Percentiles rank a stretch among this genome's conserved stretches.
Conservation (phyloP, 2,888 invertebrate genomes). For the Pyralis farinalis region DNA sequence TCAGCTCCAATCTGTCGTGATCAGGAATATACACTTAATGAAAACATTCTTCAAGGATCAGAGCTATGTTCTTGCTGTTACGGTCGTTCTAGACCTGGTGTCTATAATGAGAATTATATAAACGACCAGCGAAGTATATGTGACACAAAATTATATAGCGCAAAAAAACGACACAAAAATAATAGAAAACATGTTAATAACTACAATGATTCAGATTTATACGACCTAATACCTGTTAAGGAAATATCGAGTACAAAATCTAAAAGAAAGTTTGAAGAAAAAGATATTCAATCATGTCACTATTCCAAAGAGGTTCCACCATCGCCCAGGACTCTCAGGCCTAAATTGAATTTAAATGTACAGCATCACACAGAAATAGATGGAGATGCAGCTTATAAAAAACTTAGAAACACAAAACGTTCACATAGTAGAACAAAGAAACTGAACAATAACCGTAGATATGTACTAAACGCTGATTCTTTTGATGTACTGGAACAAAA, state of each 20-base stretch:
- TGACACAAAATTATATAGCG: slow-evolving; percentile 54
- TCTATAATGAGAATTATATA: slow-evolving; percentile 28
- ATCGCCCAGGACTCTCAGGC: slow-evolving; percentile 58
- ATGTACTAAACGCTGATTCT: no score
- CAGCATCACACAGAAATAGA: slow-evolving; percentile 42
- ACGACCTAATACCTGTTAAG: slow-evolving; percentile 66
- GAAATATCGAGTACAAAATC: slow-evolving; percentile 65
- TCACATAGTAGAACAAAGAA: no score
- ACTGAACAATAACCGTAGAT: no score
- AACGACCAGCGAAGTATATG: slow-evolving; percentile 55
- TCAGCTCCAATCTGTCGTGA: slow-evolving; percentile 67
- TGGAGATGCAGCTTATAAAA: slow-evolving; percentile 30
- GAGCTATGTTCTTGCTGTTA: slow-evolving; percentile 56
- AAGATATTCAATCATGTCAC: slow-evolving; percentile 33
- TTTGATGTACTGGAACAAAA: no score
- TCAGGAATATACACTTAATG: slow-evolving; percentile 39
- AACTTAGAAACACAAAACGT: no score
- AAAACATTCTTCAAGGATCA: slow-evolving; percentile 37
- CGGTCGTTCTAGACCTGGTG: slow-evolving; percentile 24
- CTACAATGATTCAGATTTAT: slow-evolving; percentile 54
- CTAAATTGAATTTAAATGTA: slow-evolving; percentile 56
- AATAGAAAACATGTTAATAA: slow-evolving; percentile 29
- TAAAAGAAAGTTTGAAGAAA: slow-evolving; percentile 48
- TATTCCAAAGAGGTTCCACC: slow-evolving; percentile 61
- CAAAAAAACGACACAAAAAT: slow-evolving; percentile 36